phyloP scores from a whole-genome alignment of 1,140 invertebrate species.

The Leptinotarsa texana region DNA sequence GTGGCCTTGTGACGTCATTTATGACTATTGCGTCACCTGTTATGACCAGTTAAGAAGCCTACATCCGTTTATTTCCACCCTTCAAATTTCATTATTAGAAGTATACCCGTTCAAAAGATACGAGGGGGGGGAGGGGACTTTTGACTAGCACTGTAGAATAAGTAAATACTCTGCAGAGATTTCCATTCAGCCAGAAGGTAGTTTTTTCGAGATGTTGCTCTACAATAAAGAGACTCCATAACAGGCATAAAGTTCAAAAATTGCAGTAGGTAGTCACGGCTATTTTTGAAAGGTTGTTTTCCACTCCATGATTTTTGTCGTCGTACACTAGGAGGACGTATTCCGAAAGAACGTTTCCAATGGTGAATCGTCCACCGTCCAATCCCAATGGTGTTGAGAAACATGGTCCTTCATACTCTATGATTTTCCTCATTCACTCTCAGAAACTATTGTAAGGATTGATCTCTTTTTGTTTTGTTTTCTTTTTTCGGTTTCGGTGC shows the following conservation, averaged over 20 bases:
- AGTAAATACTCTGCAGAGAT: constrained; percentile 11
- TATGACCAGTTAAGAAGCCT: too few relatives aligned
- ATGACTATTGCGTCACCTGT: too few relatives aligned
- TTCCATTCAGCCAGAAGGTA: constrained; percentile 16
- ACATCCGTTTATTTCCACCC: too few relatives aligned
- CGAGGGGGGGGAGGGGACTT: too few relatives aligned
- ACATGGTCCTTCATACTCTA: constrained; percentile 18
- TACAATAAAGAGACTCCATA: constrained; percentile 19
- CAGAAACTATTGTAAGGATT: constrained; percentile 7
- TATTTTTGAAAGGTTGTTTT: background rate
- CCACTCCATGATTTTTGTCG: background rate
- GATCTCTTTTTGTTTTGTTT: constrained; percentile 12
- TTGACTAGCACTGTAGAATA: too few relatives aligned
- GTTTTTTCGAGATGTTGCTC: constrained; percentile 18
- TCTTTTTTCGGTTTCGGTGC: constrained; percentile 18
- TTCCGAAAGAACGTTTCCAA: background rate
- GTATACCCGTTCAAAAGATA: too few relatives aligned
- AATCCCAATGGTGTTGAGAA: too few relatives aligned
- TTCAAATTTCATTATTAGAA: too few relatives aligned
- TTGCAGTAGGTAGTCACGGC: constrained; percentile 14
- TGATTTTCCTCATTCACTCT: constrained; percentile 10
- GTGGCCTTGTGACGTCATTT: too few relatives aligned
- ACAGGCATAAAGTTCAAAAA: constrained; percentile 10
- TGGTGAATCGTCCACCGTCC: background rate
- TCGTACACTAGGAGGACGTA: background rate